A percentile compares a stretch with the other conserved stretches of the same genome.
Conservation (phyloP, 2,888 invertebrate genomes). For the Litoditis marina region DNA sequence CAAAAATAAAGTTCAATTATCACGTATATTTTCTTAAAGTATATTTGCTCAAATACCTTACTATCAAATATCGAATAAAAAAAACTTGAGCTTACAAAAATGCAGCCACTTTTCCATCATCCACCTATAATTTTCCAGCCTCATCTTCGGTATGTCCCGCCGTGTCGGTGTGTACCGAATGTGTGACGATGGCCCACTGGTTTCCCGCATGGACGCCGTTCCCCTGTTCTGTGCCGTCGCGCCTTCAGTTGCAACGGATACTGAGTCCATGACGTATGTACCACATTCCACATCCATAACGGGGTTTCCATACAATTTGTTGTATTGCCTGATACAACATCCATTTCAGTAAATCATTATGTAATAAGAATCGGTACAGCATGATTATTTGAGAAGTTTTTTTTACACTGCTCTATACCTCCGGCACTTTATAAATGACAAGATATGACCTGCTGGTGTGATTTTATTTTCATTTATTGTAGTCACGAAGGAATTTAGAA, state of each 20-base stretch:
- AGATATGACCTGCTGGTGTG: too few species aligned
- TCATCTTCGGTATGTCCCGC: slow-evolving; percentile 10
- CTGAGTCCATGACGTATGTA: neutral
- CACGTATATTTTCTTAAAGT: neutral
- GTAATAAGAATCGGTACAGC: too few species aligned
- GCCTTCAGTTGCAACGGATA: slow-evolving; percentile 4
- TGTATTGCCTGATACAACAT: too few species aligned
- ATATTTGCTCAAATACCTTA: neutral
- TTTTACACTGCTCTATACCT: too few species aligned
- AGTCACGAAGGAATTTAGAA: too few species aligned
- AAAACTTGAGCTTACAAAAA: neutral
- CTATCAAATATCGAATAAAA: too few species aligned
- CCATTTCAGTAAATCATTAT: too few species aligned
- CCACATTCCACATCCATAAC: too few species aligned
- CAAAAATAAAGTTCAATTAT: neutral
- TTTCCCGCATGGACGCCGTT: neutral
- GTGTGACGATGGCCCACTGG: slow-evolving; percentile 9
- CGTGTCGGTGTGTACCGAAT: slow-evolving; percentile 14
- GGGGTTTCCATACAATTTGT: too few species aligned
- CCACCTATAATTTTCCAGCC: neutral
- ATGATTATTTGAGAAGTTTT: too few species aligned
- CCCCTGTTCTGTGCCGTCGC: slow-evolving; percentile 5
- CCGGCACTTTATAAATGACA: too few species aligned
- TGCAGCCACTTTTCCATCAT: neutral
- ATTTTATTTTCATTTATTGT: too few species aligned